Conservation (phyloP, 2,888 invertebrate genomes). For the Lasioglossum villosulum region DNA sequence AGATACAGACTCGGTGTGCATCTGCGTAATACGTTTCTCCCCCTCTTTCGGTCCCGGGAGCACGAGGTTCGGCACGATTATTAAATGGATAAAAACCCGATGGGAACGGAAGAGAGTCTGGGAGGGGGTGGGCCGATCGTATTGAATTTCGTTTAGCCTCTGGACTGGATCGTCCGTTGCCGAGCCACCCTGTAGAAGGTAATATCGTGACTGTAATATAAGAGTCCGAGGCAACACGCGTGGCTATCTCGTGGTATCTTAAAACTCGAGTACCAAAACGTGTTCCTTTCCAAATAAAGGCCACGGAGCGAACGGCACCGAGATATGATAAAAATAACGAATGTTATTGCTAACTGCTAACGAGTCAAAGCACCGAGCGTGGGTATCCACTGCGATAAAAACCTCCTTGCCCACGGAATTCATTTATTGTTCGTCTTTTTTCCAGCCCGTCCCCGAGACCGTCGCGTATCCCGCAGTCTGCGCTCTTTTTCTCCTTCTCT, state of each 20-base stretch:
- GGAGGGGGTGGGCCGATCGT: conserved; percentile 14
- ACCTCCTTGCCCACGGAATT: conserved; percentile 71
- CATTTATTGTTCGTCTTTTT: conserved; percentile 68
- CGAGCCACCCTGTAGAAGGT: conserved; percentile 67
- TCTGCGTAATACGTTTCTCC: conserved; percentile 36
- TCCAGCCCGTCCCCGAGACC: conserved; percentile 18
- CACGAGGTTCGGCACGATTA: conserved; percentile 51
- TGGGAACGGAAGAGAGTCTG: conserved; percentile 26
- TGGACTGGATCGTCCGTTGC: conserved; percentile 28
- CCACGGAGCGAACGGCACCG: conserved; percentile 70
- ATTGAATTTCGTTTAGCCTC: conserved; percentile 63
- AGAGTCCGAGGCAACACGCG: conserved; percentile 71
- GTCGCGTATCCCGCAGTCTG: not conserved
- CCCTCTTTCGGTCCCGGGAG: not conserved
- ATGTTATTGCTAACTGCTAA: conserved; percentile 83
- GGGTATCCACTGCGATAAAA: conserved; percentile 78
- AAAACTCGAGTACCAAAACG: conserved; percentile 82
- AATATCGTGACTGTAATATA: conserved; percentile 73
- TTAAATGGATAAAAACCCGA: conserved; percentile 68
- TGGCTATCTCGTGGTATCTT: conserved; percentile 80
- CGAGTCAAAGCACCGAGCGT: conserved; percentile 80
- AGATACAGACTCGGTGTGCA: conserved; percentile 35
- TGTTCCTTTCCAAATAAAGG: conserved; percentile 82
- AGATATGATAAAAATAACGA: conserved; percentile 83
- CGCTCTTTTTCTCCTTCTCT: not conserved